phyloP scores from a whole-genome alignment of 2,113 vertebrate genomes.

The Dipodomys stephensi region DNA sequence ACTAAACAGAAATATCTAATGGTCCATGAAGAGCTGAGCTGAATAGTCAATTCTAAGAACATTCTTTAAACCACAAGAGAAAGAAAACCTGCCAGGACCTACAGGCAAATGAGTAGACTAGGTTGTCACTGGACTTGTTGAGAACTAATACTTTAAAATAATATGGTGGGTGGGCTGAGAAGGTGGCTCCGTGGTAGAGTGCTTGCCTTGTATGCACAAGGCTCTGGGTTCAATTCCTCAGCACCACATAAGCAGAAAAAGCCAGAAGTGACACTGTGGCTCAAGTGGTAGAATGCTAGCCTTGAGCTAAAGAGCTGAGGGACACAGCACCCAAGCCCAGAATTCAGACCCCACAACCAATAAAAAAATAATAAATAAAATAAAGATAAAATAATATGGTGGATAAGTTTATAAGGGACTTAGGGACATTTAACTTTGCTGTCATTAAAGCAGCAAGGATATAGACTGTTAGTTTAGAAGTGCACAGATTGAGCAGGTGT shows the following conservation, averaged over 20 bases:
- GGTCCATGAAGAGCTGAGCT: neutral
- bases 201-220: too few relatives aligned
- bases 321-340: too few relatives aligned
- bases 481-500: too few relatives aligned
- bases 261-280: too few relatives aligned
- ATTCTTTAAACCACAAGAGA: neutral
- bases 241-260: too few relatives aligned
- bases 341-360: too few relatives aligned
- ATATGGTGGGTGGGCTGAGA: too few relatives aligned
- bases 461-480: neutral
- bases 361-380: neutral
- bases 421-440: neutral
- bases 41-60: neutral
- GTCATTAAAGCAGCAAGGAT: neutral
- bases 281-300: too few relatives aligned
- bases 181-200: too few relatives aligned
- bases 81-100: neutral
- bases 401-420: neutral
- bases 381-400: neutral
- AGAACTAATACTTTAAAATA: neutral
- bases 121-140: neutral
- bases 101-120: too few relatives aligned
- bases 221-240: too few relatives aligned
- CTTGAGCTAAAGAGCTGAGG: too few relatives aligned
- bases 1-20: neutral